Percentiles rank a stretch among this genome's conserved stretches.
Conservation (phyloP, 1,140 invertebrate species). For the Monochamus saltuarius region DNA sequence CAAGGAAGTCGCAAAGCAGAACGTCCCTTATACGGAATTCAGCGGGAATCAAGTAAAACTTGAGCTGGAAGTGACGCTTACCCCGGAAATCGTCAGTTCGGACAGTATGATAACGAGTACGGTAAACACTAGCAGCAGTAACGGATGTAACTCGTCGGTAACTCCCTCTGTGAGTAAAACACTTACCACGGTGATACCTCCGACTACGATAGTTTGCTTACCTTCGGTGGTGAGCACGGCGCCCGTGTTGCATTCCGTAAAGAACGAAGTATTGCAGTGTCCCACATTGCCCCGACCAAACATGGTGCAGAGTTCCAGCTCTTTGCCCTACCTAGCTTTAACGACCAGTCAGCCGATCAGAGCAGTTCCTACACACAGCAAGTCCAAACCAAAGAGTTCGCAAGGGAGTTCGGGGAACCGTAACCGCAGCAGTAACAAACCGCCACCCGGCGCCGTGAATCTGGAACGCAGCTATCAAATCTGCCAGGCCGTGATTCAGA, state of each 20-base stretch:
- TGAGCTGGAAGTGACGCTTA: slow-evolving; percentile 57
- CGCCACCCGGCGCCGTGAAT: slow-evolving; percentile 85
- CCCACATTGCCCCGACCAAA: slow-evolving; percentile 40
- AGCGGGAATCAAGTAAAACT: slow-evolving; percentile 47
- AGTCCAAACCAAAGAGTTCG: slow-evolving; percentile 46
- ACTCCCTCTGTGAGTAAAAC: slow-evolving; percentile 43
- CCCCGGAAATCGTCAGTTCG: slow-evolving; percentile 53
- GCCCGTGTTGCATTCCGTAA: slow-evolving; percentile 48
- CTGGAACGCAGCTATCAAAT: slow-evolving; percentile 93
- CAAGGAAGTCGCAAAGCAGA: slow-evolving; percentile 20
- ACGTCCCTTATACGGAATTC: slow-evolving; percentile 27
- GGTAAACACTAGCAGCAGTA: slow-evolving; percentile 40
- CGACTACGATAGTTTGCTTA: slow-evolving; percentile 57
- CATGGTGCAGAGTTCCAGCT: slow-evolving; percentile 52
- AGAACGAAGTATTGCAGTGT: slow-evolving; percentile 43
- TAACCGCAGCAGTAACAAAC: slow-evolving; percentile 62
- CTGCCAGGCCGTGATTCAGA: slow-evolving; percentile 92
- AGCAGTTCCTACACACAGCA: slow-evolving; percentile 50
- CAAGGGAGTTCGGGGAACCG: slow-evolving; percentile 17
- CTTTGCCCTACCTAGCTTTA: slow-evolving; percentile 57
- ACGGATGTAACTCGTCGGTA: slow-evolving; percentile 47
- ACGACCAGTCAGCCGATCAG: slow-evolving; percentile 53
- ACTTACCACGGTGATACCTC: slow-evolving; percentile 53
- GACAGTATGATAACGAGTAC: slow-evolving; percentile 53
- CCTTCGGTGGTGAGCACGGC: slow-evolving; percentile 49